Evolutionary conservation across 1,140 invertebrate species (phyloP), one percentile per base, ranked within the genome.

Genomic region (Hycleus phaleratus): DNA sequence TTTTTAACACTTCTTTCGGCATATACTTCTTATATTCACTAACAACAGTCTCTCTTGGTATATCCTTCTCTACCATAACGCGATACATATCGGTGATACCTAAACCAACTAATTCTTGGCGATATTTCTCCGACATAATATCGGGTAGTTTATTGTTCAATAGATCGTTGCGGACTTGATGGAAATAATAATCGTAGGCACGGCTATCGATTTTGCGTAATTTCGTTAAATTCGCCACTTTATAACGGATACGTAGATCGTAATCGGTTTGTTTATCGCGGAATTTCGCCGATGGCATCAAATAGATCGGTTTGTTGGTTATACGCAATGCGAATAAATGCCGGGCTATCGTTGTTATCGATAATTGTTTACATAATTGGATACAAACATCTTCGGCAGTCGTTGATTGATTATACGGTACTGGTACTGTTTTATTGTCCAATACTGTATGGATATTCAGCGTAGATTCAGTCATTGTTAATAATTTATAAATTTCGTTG

Each of bases 41-140:
- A 68, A 87, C 82, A 4, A 93, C 81, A 52, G 79, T 77, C 61
- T 86, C 83, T 18, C 77, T 72, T 9, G 78, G 69, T 45, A 83
- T 69, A 55, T 81, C 79, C 63, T 88, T 82, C 69, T 92, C 89
- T 11, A 87, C 67, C 73, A 88, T 86, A 9, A 85, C 84, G 61
- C 87, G 83, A 68, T 82, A 87, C 89, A 93, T 93, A 72, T 93
- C 90, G 55, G 85, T 82, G 39, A 92, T 89, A 7, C 87, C 88
- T 39, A 95, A 75, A 0, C 91, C 91, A 45, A 92, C 75, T 0
- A 91, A 75, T 74, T 90, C 84, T 46, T 82, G 74, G 71, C 86
- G 86, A 60, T 86, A 81, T 58, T 84, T 83, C 38, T 87, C 84
- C 75, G 86, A 88, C 55, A 82, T 79, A 50, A 91, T 84, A 69